Conservation (phyloP, 2,113 vertebrate genomes). For the Plecotus auritus region DNA sequence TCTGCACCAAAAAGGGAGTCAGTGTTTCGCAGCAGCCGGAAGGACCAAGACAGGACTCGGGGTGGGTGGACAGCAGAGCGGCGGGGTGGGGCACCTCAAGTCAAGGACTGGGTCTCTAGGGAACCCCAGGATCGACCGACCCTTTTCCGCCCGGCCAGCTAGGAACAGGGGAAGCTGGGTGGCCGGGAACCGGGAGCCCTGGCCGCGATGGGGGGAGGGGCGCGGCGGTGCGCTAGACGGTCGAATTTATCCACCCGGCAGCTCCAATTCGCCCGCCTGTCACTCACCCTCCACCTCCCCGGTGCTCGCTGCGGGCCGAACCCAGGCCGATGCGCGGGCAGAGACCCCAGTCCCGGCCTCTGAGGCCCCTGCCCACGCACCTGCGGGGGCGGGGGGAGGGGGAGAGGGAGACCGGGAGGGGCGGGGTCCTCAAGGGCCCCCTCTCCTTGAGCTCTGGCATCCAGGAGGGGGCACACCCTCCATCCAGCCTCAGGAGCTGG, state of each 20-base stretch:
- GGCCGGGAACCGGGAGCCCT: rapidly evolving
- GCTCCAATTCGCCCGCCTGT: conserved; percentile 53
- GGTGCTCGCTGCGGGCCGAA: neutral
- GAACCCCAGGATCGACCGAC: neutral
- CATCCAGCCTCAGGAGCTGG: neutral
- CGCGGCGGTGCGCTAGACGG: neutral
- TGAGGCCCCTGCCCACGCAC: neutral
- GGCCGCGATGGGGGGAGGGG: neutral
- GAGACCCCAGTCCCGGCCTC: neutral
- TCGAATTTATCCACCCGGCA: conserved; percentile 67
- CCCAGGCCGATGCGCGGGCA: neutral
- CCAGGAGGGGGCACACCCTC: neutral
- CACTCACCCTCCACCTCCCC: conserved; percentile 54
- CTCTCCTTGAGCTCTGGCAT: neutral
- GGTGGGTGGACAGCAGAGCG: too few species aligned
- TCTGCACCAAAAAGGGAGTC: neutral
- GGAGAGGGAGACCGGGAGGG: neutral
- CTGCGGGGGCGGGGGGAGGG: neutral
- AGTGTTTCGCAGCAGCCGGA: neutral
- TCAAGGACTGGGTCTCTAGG: neutral
- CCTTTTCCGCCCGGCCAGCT: neutral
- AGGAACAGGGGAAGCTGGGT: neutral
- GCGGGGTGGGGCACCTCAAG: neutral
- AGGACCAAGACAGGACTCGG: neutral
- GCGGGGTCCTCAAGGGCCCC: neutral